These are phyloP conservation scores for Eutrigla gurnardus DNA, from an alignment of 2,797 vertebrate species.

Conservation along the genomic window DNA sequence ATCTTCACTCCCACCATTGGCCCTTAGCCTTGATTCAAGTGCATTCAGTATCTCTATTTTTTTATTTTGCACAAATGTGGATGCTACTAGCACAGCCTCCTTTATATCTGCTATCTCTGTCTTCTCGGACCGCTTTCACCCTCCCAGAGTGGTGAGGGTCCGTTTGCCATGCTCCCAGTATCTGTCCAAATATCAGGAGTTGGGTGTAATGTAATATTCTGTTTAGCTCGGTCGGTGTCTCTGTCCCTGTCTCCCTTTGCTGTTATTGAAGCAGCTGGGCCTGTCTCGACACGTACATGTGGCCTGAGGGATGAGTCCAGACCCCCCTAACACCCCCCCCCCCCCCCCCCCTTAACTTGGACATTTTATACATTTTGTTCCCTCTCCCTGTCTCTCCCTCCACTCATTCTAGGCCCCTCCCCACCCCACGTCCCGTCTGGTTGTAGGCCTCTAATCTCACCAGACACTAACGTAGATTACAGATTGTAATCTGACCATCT, in stretches of 20 bases:
- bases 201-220: constrained; percentile 70
- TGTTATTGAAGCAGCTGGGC: constrained; percentile 54
- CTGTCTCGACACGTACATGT: constrained; percentile 54
- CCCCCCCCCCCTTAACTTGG: neutral
- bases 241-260: constrained; percentile 40
- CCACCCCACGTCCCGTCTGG: constrained; percentile 37
- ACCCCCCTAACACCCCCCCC: too few relatives aligned
- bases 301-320: constrained; percentile 39
- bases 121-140: constrained; percentile 46
- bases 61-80: constrained; percentile 25
- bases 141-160: constrained; percentile 23
- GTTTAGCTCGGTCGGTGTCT: constrained; percentile 61
- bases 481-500: constrained; percentile 72
- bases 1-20: constrained; percentile 43
- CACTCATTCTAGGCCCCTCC: constrained; percentile 32
- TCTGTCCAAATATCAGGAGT: constrained; percentile 53
- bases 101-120: constrained; percentile 32
- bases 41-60: constrained; percentile 20
- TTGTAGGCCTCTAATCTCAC: constrained; percentile 59
- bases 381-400: constrained; percentile 3
- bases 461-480: constrained; percentile 67
- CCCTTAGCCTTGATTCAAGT: constrained; percentile 24
- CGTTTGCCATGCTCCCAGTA: constrained; percentile 27
- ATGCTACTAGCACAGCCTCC: constrained; percentile 22
- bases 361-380: constrained; percentile 43